Conservation (phyloP, 2,113 vertebrate species). For the Sander vitreus region DNA sequence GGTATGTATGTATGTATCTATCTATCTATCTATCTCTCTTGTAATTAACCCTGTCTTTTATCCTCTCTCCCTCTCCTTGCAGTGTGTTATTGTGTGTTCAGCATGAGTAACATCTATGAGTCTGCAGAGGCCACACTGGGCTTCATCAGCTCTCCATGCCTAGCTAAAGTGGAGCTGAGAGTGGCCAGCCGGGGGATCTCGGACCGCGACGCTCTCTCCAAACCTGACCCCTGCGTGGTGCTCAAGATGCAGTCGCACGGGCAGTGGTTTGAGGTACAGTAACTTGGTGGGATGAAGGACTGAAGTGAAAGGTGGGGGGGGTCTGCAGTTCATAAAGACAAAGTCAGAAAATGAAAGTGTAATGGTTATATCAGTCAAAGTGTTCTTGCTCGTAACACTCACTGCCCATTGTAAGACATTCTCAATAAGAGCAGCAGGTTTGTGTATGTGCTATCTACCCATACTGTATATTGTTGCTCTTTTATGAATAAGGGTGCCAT, state of each 20-base stretch:
- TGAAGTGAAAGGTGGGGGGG: background rate
- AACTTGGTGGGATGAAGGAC: background rate
- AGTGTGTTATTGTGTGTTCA: slow-evolving; percentile 69
- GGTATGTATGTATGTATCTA: slow-evolving; percentile 4
- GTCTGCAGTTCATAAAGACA: background rate
- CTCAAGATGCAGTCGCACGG: slow-evolving; percentile 90
- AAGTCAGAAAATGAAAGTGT: slow-evolving; percentile 6
- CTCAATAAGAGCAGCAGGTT: background rate
- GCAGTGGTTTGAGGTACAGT: slow-evolving; percentile 90
- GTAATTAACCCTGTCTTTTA: slow-evolving; percentile 15
- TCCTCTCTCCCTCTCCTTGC: slow-evolving; percentile 22
- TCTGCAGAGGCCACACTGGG: slow-evolving; percentile 86
- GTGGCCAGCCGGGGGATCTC: slow-evolving; percentile 89
- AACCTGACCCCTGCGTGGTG: slow-evolving; percentile 90
- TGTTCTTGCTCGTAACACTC: slow-evolving; percentile 9
- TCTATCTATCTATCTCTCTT: slow-evolving; percentile 36
- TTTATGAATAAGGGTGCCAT: background rate
- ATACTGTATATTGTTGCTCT: background rate
- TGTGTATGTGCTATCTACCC: background rate
- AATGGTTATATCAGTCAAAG: slow-evolving; percentile 3
- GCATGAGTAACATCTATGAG: slow-evolving; percentile 87
- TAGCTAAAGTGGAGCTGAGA: slow-evolving; percentile 90
- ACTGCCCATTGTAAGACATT: slow-evolving; percentile 13
- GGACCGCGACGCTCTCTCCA: slow-evolving; percentile 87
- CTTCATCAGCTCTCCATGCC: slow-evolving; percentile 89